These are phyloP conservation scores for Neogale vison DNA, from an alignment of 2,113 vertebrate species.

Conservation along the genomic window DNA sequence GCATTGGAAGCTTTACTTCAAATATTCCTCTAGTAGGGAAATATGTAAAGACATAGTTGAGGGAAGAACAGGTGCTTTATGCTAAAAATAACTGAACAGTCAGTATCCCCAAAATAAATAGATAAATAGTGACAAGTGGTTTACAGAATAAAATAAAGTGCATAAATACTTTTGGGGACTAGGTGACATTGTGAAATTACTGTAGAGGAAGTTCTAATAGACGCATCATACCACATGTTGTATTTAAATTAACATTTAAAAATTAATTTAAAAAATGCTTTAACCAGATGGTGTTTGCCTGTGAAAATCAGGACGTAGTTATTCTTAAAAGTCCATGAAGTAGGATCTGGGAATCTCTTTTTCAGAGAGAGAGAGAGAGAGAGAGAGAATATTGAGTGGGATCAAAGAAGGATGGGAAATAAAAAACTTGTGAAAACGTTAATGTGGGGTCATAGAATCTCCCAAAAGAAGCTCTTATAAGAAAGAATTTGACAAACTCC, in stretches of 20 bases:
- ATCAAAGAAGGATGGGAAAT: background rate
- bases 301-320: background rate
- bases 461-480: background rate
- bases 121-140: background rate
- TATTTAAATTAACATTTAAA: slow-evolving; percentile 1
- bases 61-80: background rate
- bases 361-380: background rate
- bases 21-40: background rate
- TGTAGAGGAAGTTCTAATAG: background rate
- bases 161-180: background rate
- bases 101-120: background rate
- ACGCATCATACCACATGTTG: background rate
- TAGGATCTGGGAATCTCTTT: background rate
- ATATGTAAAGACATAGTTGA: background rate
- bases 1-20: background rate
- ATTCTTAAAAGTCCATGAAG: background rate
- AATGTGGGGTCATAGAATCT: background rate
- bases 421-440: background rate
- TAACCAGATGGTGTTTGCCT: background rate
- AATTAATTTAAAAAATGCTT: background rate
- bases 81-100: background rate
- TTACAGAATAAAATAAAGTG: background rate
- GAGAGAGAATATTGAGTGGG: background rate
- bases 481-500: background rate
- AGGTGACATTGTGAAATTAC: background rate